A percentile compares a stretch with the other conserved stretches of the same genome.
Conservation (phyloP, 2,113 vertebrate species). For the Sterna hirundo region DNA sequence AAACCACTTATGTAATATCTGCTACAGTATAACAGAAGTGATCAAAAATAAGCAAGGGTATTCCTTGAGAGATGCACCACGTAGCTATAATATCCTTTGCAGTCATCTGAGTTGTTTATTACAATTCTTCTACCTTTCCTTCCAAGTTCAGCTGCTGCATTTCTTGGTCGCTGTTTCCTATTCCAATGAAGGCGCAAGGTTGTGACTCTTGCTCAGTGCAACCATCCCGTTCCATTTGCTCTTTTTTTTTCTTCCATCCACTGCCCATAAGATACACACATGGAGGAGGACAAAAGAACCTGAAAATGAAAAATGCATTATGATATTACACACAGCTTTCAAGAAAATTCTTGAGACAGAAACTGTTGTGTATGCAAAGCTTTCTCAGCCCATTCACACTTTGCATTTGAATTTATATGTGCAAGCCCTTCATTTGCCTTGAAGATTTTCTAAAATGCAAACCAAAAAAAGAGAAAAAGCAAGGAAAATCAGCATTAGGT, state of each 20-base stretch:
- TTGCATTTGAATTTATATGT: not conserved
- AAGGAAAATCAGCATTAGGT: not conserved
- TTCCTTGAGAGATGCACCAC: not conserved
- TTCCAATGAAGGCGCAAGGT: constrained; percentile 98
- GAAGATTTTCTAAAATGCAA: not conserved
- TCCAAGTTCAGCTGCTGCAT: constrained; percentile 99
- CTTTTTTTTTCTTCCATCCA: constrained; percentile 99
- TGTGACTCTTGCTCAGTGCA: constrained; percentile 98
- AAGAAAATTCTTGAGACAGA: not conserved
- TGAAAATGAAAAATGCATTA: constrained; percentile 46
- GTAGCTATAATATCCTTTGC: not conserved
- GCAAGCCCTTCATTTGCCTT: not conserved
- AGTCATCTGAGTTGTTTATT: not conserved
- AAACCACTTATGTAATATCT: not conserved
- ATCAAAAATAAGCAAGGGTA: not conserved
- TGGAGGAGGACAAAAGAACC: constrained; percentile 98
- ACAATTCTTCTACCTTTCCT: constrained; percentile 87
- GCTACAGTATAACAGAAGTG: not conserved
- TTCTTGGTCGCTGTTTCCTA: constrained; percentile 99
- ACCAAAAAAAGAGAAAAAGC: not conserved
- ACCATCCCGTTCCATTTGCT: constrained; percentile 98
- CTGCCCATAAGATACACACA: constrained; percentile 99
- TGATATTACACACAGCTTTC: not conserved
- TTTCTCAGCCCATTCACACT: not conserved
- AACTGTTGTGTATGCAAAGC: not conserved